Base-by-base conservation (phyloP, 2,797 vertebrate genomes). In the Clarias pachynema region DNA sequence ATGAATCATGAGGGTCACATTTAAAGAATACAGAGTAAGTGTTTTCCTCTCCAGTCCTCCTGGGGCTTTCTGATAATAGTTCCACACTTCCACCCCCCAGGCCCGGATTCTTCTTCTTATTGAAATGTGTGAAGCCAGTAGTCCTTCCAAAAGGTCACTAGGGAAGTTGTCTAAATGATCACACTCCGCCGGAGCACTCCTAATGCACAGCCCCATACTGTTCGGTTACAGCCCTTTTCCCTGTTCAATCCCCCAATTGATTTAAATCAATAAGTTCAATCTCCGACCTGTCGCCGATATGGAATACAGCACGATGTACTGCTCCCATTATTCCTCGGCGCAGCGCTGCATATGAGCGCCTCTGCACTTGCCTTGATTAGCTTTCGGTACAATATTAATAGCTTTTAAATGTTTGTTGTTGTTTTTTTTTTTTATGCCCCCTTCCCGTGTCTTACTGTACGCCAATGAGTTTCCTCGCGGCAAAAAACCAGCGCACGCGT, bases 181-280 rank as follows among this genome's bases (percentile, higher is more conserved):
- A 56, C 81, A 84, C 66, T 83, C 83, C 77, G 34, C 62, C 40
- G 63, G 31, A 44, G 82, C 72, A 79, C 86, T 85, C 87, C 88
- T 91, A 90, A 81, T 65, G 81, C 74, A 84, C 59, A 86, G 70
- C 24, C 0, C 75, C 82, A 57, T 59, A 26, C 85, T 86, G 86
- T 93, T 92, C 87, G 87, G 88, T 90, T 91, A 88, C 90, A 91
- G 88, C 84, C 73, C 60, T 89, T 93, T 12, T 92, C 85, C 82
- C 91, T 83, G 87, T 91, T 91, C 81, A 83, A 84, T 87, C 85
- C 75, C 81, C 75, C 81, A 89, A 89, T 92, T 92, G 91, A 94
- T 94, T 91, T 88, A 87, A 93, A 93, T 95, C 93, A 92, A 91
- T 94, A 91, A 83, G 62, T 86, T 89, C 91, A 90, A 93, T 93